A percentile compares a stretch with the other conserved stretches of the same genome.
phyloP scores from a whole-genome alignment of 1,140 invertebrate genomes.

The Mactra quadrangularis region DNA sequence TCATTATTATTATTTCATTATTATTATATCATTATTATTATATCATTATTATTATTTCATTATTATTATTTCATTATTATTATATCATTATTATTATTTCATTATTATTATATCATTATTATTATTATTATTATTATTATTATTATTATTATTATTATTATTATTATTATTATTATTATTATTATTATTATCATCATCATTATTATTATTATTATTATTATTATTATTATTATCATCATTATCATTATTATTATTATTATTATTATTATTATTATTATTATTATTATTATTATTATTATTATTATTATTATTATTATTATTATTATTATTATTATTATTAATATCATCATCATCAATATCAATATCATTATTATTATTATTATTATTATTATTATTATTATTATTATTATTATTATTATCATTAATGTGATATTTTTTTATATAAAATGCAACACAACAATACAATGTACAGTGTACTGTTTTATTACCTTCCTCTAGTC shows the following conservation, averaged over 20 bases:
- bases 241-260: no score
- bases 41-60: constrained; percentile 7
- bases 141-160: constrained; percentile 36
- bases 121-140: constrained; percentile 7
- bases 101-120: constrained; percentile 29
- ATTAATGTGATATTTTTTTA: no score
- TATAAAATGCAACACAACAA: neutral
- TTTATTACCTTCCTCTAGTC: neutral
- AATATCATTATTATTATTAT: no score
- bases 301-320: no score
- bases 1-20: constrained; percentile 23
- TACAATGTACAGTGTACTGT: neutral
- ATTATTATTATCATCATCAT: neutral
- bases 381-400: no score
- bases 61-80: no score
- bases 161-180: constrained; percentile 37
- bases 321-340: no score
- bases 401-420: constrained; percentile 45
- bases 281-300: no score
- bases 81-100: neutral
- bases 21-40: constrained; percentile 4
- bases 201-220: constrained; percentile 32
- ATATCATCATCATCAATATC: no score
- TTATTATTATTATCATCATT: no score
- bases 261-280: no score